These are phyloP conservation scores for Euwallacea similis DNA, from an alignment of 1,140 invertebrate species.

Conservation along the genomic window DNA sequence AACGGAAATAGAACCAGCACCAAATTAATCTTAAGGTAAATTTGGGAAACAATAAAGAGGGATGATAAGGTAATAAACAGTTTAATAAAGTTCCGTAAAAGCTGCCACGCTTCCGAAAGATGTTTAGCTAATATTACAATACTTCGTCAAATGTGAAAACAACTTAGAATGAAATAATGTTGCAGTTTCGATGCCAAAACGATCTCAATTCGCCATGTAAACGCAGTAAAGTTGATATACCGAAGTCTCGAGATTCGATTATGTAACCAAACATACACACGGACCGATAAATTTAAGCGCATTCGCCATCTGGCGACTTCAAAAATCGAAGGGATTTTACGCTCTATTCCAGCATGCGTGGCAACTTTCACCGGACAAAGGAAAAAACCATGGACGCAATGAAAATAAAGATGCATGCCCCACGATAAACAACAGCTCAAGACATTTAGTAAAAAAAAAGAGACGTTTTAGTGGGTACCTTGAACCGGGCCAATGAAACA, in stretches of 20 bases:
- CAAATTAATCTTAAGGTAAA: slow-evolving; percentile 5
- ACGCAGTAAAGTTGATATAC: too few species aligned
- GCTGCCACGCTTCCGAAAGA: too few species aligned
- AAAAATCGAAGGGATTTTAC: too few species aligned
- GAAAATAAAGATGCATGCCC: slow-evolving; percentile 42
- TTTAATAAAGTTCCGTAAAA: too few species aligned
- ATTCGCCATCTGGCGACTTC: too few species aligned
- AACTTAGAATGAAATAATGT: neutral
- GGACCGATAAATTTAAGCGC: too few species aligned
- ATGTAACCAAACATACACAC: too few species aligned
- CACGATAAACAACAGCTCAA: slow-evolving; percentile 47
- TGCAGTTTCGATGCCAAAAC: too few species aligned
- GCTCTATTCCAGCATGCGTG: neutral
- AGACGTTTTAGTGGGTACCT: slow-evolving; percentile 35
- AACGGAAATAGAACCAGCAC: slow-evolving; percentile 9
- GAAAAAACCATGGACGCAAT: neutral
- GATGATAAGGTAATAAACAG: too few species aligned
- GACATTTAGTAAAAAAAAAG: slow-evolving; percentile 44
- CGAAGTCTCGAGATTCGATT: too few species aligned
- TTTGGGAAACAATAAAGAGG: neutral
- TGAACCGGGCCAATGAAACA: slow-evolving; percentile 37
- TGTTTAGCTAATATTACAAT: too few species aligned
- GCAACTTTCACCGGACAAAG: slow-evolving; percentile 17
- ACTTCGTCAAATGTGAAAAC: neutral
- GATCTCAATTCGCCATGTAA: too few species aligned